Evolutionary conservation across 1,140 invertebrate species (phyloP).

Genomic region (Melitaea cinxia): DNA sequence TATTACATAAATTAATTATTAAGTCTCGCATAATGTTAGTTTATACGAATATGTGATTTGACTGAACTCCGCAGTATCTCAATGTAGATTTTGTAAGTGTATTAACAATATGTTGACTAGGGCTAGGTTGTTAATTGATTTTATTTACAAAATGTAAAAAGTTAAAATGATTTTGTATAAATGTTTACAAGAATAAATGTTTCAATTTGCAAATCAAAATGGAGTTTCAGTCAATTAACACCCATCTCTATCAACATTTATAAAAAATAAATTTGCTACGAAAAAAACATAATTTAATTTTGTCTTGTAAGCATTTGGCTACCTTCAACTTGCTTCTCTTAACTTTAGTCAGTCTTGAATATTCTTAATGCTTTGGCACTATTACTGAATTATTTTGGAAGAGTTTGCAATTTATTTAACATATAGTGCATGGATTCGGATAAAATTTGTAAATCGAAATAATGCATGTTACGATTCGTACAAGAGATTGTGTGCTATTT

Average conservation of each 20-base stretch:
- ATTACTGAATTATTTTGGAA: constrained; percentile 21
- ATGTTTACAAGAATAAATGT: constrained; percentile 78
- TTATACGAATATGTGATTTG: constrained; percentile 58
- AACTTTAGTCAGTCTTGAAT: constrained; percentile 59
- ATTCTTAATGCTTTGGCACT: constrained; percentile 29
- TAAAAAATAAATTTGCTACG: not conserved
- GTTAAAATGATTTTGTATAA: constrained; percentile 74
- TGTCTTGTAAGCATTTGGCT: constrained; percentile 42
- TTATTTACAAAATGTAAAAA: constrained; percentile 73
- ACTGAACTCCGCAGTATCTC: constrained; percentile 73
- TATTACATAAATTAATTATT: constrained; percentile 39
- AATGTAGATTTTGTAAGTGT: constrained; percentile 55
- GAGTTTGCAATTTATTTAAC: constrained; percentile 14
- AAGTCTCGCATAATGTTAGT: constrained; percentile 44
- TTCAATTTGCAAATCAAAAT: constrained; percentile 72
- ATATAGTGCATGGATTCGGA: constrained; percentile 16
- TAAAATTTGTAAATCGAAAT: constrained; percentile 1
- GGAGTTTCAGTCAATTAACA: constrained; percentile 82
- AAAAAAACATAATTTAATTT: not conserved
- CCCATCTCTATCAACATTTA: constrained; percentile 73
- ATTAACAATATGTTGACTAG: constrained; percentile 71
- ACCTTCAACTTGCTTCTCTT: constrained; percentile 58
- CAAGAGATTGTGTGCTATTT: constrained; percentile 7
- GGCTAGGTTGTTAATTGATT: constrained; percentile 81
- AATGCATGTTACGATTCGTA: constrained; percentile 24